Evolutionary conservation across 2,797 vertebrate genomes (phyloP).

Genomic region (Oophaga sylvatica): DNA sequence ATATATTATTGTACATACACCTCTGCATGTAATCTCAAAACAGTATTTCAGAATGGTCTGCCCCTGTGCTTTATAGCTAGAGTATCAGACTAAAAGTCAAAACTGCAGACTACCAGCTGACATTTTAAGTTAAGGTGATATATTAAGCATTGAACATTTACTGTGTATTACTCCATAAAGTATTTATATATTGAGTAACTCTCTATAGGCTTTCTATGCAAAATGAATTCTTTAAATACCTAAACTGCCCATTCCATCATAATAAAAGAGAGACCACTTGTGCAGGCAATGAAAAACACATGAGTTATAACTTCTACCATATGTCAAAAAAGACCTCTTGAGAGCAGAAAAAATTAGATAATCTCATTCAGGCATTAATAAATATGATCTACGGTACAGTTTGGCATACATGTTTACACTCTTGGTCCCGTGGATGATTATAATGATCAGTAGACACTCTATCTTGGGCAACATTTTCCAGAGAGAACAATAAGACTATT

Average conservation of each 20-base stretch:
- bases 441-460: constrained; percentile 27
- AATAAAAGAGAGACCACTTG: constrained; percentile 63
- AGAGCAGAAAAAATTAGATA: constrained; percentile 51
- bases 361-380: constrained; percentile 37
- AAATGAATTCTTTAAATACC: constrained; percentile 64
- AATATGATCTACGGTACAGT: constrained; percentile 32
- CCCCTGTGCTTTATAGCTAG: neutral
- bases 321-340: constrained; percentile 59
- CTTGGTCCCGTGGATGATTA: constrained; percentile 24
- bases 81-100: neutral
- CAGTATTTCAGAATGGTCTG: neutral
- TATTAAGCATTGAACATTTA: constrained; percentile 7
- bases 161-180: constrained; percentile 4
- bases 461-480: constrained; percentile 17
- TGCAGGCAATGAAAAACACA: constrained; percentile 66
- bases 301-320: constrained; percentile 63
- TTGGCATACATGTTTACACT: constrained; percentile 43
- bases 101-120: constrained; percentile 12
- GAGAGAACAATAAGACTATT: neutral
- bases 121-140: constrained; percentile 13
- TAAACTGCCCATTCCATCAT: constrained; percentile 59
- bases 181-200: constrained; percentile 39
- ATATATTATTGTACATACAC: neutral
- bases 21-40: neutral
- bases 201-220: constrained; percentile 39